Conservation (phyloP, 2,113 vertebrate species). For the Grus americana region DNA sequence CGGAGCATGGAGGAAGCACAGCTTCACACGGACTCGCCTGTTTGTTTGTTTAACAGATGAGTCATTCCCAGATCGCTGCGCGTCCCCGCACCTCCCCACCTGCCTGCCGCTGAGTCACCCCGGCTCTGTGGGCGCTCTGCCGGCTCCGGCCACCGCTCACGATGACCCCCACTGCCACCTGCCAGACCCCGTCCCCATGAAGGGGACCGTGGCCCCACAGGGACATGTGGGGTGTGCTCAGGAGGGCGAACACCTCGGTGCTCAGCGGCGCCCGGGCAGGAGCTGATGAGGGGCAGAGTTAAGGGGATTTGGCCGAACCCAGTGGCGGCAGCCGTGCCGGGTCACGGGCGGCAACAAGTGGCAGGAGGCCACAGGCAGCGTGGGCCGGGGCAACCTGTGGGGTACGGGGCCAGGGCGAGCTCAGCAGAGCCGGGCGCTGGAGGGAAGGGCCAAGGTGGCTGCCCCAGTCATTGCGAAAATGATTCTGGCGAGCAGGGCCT, state of each 20-base stretch:
- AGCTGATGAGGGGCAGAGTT: neutral
- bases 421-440: neutral
- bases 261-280: fast-evolving
- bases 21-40: conserved; percentile 4
- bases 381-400: neutral
- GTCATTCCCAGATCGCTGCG: neutral
- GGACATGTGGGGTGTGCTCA: fast-evolving
- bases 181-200: fast-evolving
- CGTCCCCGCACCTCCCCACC: neutral
- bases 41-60: conserved; percentile 31
- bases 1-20: neutral
- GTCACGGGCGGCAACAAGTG: fast-evolving
- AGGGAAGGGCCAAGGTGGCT: neutral
- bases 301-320: neutral
- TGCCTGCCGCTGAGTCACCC: neutral
- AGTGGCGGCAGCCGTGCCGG: fast-evolving
- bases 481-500: neutral
- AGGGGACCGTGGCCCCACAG: neutral
- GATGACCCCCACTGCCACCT: neutral
- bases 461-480: conserved; percentile 49
- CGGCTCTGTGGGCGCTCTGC: neutral
- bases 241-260: fast-evolving
- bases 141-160: neutral
- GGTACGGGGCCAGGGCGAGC: neutral
- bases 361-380: neutral